Conservation (phyloP, 1,140 invertebrate genomes). For the Trypoxylus dichotomus region DNA sequence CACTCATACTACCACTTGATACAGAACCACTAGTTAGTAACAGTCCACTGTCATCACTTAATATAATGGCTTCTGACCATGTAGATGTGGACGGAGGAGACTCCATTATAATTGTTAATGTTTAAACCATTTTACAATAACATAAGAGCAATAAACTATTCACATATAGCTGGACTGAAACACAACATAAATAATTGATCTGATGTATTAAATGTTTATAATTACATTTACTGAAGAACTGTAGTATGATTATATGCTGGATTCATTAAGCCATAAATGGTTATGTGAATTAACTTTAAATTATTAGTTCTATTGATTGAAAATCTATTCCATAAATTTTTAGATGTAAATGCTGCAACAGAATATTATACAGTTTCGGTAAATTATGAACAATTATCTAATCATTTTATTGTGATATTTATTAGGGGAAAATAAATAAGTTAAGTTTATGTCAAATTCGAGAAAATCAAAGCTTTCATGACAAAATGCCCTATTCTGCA, state of each 20-base stretch:
- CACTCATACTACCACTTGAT: constrained; percentile 60
- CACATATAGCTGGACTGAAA: neutral
- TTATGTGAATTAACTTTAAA: constrained; percentile 5
- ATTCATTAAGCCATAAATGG: neutral
- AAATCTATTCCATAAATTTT: neutral
- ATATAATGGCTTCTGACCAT: constrained; percentile 60
- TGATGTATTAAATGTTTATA: neutral
- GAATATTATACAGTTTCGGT: neutral
- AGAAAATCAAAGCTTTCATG: neutral
- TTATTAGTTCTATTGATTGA: neutral
- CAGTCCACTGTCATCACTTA: constrained; percentile 66
- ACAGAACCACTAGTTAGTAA: constrained; percentile 65
- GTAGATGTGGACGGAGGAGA: constrained; percentile 63
- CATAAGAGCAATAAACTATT: neutral
- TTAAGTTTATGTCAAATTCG: neutral
- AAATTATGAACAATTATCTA: neutral
- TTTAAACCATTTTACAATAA: neutral
- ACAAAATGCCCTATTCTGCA: neutral
- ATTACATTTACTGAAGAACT: neutral
- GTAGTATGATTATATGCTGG: neutral
- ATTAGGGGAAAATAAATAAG: neutral
- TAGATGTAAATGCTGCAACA: neutral
- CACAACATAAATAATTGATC: no score
- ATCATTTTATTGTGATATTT: neutral
- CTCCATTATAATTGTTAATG: constrained; percentile 53